These are phyloP conservation scores for Leptinotarsa peninsularis DNA, from an alignment of 2,888 invertebrate genomes.

Conservation along the genomic window DNA sequence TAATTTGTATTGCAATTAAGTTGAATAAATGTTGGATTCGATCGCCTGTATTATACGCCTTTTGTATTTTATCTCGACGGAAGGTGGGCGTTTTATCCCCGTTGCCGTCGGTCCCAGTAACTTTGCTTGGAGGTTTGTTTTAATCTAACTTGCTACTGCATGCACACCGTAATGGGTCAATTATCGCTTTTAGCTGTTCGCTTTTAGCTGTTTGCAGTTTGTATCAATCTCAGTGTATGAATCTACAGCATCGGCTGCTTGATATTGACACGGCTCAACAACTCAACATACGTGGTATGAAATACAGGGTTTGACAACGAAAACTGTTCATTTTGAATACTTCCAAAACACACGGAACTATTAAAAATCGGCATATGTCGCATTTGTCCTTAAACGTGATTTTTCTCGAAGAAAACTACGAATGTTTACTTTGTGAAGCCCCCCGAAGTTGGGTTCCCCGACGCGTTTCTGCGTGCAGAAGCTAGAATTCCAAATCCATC, in stretches of 20 bases:
- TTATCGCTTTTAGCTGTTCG: conserved; percentile 41
- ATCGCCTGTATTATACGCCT: conserved; percentile 46
- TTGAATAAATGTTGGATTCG: conserved; percentile 59
- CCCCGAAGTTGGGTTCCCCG: too few relatives aligned
- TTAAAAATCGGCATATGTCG: too few relatives aligned
- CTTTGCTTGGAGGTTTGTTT: conserved; percentile 39
- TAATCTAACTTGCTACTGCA: conserved; percentile 46
- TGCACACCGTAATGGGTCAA: conserved; percentile 48
- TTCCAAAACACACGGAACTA: too few relatives aligned
- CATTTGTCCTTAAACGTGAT: too few relatives aligned
- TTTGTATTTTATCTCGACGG: conserved; percentile 15
- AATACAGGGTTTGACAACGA: too few relatives aligned
- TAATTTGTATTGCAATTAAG: conserved; percentile 64
- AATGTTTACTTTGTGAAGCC: too few relatives aligned
- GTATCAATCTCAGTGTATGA: not conserved
- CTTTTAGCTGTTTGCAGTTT: conserved; percentile 25
- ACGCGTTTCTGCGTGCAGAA: too few relatives aligned
- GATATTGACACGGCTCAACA: not conserved
- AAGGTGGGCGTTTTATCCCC: conserved; percentile 48
- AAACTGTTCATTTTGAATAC: too few relatives aligned
- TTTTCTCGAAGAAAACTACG: too few relatives aligned
- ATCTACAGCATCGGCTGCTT: not conserved
- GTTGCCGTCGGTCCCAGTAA: conserved; percentile 40
- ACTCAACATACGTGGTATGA: too few relatives aligned
- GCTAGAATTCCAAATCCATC: too few relatives aligned